Base-by-base conservation (phyloP, 2,113 vertebrate species). In the Macquaria australasica region DNA sequence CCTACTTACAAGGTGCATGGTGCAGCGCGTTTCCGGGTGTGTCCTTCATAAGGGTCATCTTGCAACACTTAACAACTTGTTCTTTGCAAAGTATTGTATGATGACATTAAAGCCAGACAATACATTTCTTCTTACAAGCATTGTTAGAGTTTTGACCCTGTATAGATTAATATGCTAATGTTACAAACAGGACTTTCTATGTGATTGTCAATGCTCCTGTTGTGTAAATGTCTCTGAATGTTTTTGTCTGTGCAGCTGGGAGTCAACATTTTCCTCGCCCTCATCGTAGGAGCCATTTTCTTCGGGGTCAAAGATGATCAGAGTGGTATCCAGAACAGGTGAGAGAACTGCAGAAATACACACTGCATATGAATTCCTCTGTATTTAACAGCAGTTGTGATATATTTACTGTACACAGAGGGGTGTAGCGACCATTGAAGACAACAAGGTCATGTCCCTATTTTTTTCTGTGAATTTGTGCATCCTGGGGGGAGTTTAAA, bases 301-400 rank as follows among this genome's bases (percentile, higher is more conserved):
- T 99, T 96, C 83, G 89, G 89, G 6, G 94, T 97, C 18, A 94
- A 95, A 90, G 68, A 96, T 0, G 95, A 98, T 81, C 21, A 70
- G 16, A 48, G 95, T 12, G 98, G 98, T 6, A 94, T 98, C 7
- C 98, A 99, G 92, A 99, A 99, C 93, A 97, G 98, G 98, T 98
- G 59, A 83, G 85, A 64, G 4, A 60, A 18, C 31, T 50, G 23
- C 9, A 48, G 34, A 51, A 53, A 56, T 18, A 69, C 45, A 64
- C 16, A 14, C 21, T 58, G 37, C 23, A 50, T 8, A n/a, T 16
- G 20, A 76, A 68, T 20, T 10, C 11, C 21, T 50, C 16, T 64
- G 37, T n/a, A 48, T n/a, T 69, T 2, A 4, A 51, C 41, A 31
- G 34, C 68, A 51, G 15, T 31, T n/a, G 1, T 34, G 14, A 41